Evolutionary conservation across 2,797 vertebrate genomes (phyloP), one percentile per base, ranked within the genome.

Genomic region (Amblyopsis hoosieri): DNA sequence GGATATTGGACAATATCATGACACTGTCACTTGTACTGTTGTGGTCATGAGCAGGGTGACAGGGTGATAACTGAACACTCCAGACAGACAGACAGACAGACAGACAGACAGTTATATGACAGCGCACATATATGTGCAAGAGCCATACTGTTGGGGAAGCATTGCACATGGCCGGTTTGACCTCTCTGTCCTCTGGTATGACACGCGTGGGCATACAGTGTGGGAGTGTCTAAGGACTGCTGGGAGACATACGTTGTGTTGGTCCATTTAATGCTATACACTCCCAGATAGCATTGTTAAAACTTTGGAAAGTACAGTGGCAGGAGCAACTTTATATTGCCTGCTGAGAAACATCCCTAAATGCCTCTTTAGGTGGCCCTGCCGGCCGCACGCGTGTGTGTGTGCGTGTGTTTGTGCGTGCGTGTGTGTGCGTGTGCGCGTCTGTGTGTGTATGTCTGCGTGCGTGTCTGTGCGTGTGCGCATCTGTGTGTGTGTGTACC

Each of bases 341-440:
- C 56, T 71, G 65, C 78, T 66, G 76, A 80, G 71, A 82, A 84
- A 63, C 60, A 76, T 85, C 68, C 53, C 62, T 72, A 78, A 83
- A 81, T 79, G 68, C 81, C 60, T 81, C 76, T 82, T 84, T 65
- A 82, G 75, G 72, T 67, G 66, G 67, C 64, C 47, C 33, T 67
- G 64, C 51, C 45, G 73, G 54, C 56, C 50, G 3, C 47, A n/a
- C 17, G 45, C 12, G 17, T 23, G 50, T 54, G 17, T 46, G 60
- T 45, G 57, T 61, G 45, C 70, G 54, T 60, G 63, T 62, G 71
- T 58, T 57, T 60, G 55, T 19, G 37, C n/a, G 50, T 52, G 58
- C 49, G 57, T 61, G 51, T 64, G 49, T 67, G 60, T 56, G 53
- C 37, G 48, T 13, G 19, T 47, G 63, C 37, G 52, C 6, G 31